Evolutionary conservation across 2,888 invertebrate species (phyloP).

Genomic region (Orthonevra nobilis): DNA sequence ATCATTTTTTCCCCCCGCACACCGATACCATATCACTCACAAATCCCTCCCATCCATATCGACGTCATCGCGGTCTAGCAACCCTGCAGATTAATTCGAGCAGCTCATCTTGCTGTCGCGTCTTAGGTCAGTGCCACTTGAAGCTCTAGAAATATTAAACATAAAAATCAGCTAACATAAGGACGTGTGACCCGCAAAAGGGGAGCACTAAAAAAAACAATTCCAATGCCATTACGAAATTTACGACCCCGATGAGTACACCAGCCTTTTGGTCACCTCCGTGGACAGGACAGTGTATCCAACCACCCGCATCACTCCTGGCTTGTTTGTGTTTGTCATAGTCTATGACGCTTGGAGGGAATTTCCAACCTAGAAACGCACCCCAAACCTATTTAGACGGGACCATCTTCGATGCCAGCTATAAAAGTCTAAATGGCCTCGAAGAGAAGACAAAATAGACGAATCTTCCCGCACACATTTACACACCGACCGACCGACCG

Average conservation of each 20-base stretch:
- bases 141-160: constrained; percentile 55
- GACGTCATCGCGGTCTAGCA: constrained; percentile 24
- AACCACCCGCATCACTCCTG: no score
- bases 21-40: constrained; percentile 27
- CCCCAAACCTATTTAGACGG: constrained; percentile 39
- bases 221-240: constrained; percentile 68
- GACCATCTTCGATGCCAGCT: constrained; percentile 42
- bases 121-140: constrained; percentile 70
- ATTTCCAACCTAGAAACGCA: constrained; percentile 65
- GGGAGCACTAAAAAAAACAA: constrained; percentile 58
- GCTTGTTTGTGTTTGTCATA: no score
- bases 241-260: constrained; percentile 46
- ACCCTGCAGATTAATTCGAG: neutral
- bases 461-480: constrained; percentile 24
- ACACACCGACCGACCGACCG: constrained; percentile 7
- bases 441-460: constrained; percentile 40
- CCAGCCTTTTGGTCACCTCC: constrained; percentile 52
- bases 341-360: neutral
- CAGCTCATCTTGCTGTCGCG: constrained; percentile 44
- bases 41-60: constrained; percentile 35
- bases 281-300: constrained; percentile 8
- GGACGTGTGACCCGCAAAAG: constrained; percentile 65
- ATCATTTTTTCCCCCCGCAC: constrained; percentile 46
- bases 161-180: constrained; percentile 53
- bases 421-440: constrained; percentile 68